phyloP scores from a whole-genome alignment of 2,797 vertebrate genomes.

The Psittacula echo region DNA sequence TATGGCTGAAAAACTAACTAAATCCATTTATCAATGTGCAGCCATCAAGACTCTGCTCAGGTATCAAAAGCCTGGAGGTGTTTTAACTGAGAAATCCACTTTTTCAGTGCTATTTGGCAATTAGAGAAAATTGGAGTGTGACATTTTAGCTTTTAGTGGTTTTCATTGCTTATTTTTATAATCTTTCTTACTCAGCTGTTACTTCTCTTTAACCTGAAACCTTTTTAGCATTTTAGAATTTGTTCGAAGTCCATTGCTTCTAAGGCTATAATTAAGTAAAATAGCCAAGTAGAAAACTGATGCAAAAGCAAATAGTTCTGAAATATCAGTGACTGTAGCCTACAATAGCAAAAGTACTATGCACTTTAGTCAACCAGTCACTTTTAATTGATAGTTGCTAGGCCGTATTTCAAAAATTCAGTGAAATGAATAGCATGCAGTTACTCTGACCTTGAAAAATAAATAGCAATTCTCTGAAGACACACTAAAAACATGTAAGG shows the following conservation, averaged over 20 bases:
- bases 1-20: background rate
- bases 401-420: conserved; percentile 32
- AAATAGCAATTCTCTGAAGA: conserved; percentile 56
- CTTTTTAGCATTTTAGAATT: background rate
- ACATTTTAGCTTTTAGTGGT: background rate
- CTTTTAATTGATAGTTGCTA: background rate
- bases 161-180: background rate
- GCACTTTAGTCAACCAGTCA: background rate
- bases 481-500: conserved; percentile 45
- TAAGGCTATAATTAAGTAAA: background rate
- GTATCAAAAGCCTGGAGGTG: background rate
- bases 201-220: background rate
- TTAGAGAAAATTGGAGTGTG: background rate
- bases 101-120: background rate
- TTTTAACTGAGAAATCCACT: background rate
- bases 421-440: conserved; percentile 22
- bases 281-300: background rate
- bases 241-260: background rate
- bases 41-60: background rate
- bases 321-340: background rate
- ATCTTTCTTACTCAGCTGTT: background rate
- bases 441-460: conserved; percentile 40
- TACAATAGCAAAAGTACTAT: background rate
- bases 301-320: background rate
- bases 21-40: background rate